Evolutionary conservation across 2,888 invertebrate species (phyloP), one percentile per base, ranked within the genome.

Genomic region (Cheilosia scutellata): DNA sequence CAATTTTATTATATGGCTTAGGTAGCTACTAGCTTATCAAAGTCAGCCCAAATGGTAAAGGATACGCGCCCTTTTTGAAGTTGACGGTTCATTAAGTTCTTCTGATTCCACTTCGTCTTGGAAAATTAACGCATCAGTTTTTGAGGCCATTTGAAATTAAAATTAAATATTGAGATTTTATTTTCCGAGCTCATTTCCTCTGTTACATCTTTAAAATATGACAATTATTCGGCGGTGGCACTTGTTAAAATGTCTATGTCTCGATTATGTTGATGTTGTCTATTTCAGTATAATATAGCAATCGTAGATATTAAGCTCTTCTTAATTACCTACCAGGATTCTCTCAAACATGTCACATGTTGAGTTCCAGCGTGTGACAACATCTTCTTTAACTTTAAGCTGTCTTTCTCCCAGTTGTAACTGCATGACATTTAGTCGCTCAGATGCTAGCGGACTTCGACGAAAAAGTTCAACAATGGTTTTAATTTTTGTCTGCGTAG

Each of bases 341-440:
- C 60, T 13, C 16, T 62, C 53, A 63, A 62, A 62, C 72, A 72
- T 51, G 7, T 72, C 71, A 20, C 20, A 49, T 16, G 60, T 60
- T 27, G 71, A 70, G 31, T 42, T 49, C 70, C 47, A 58, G 20
- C 44, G 20, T n/a, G 47, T 27, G 9, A 6, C 60, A 13, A 60
- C 37, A 37, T 51, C 49, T 11, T 37, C 33, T 20, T 58, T 71
- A 5, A 71, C 33, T n/a, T 58, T 31, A 9, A 49, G 37, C 47
- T 57, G 44, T 16, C 7, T 47, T 70, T 70, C 70, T 29, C 40
- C 57, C 16, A 33, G 27, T 20, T 58, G 25, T 20, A 5, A 29
- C 9, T 70, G 70, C 33, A 60, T 47, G 6, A 33, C 7, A 4
- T 58, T 58, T 25, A 71, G 42, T 20, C 55, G 47, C 9, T 71